A percentile compares a stretch with the other conserved stretches of the same genome.
phyloP scores from a whole-genome alignment of 35 echinoderm and acorn worm species.

The Nesometra sesokonis region DNA sequence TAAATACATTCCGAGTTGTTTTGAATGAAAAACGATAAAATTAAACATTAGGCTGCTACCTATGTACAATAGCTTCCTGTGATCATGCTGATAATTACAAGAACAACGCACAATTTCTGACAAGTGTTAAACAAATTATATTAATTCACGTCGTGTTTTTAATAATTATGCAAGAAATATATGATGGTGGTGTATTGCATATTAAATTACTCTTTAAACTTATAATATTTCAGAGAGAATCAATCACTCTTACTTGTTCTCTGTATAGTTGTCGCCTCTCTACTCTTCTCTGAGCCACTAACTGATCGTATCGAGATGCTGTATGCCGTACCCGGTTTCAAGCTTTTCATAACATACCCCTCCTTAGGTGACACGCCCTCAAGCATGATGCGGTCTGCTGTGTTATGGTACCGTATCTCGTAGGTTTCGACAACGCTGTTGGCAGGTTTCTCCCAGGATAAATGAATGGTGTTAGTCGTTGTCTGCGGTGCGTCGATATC shows the following conservation, averaged over 20 bases:
- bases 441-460: background rate
- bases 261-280: background rate
- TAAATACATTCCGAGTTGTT: too few relatives aligned
- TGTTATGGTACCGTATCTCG: background rate
- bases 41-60: too few relatives aligned
- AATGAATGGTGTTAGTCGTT: background rate
- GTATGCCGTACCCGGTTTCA: background rate
- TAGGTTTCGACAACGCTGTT: background rate
- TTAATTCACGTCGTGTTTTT: too few relatives aligned
- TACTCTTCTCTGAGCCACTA: background rate
- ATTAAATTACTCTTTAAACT: too few relatives aligned
- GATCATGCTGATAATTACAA: too few relatives aligned
- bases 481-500: background rate
- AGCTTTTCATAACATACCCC: background rate
- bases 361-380: background rate
- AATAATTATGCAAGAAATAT: too few relatives aligned
- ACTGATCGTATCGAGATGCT: background rate
- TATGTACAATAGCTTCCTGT: too few relatives aligned
- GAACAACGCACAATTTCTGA: too few relatives aligned
- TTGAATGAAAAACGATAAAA: too few relatives aligned
- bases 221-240: too few relatives aligned
- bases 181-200: too few relatives aligned
- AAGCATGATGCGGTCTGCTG: background rate
- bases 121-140: too few relatives aligned
- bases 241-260: background rate